Evolutionary conservation across 1,140 invertebrate genomes (phyloP).

Genomic region (Venustaconcha ellipsiformis): DNA sequence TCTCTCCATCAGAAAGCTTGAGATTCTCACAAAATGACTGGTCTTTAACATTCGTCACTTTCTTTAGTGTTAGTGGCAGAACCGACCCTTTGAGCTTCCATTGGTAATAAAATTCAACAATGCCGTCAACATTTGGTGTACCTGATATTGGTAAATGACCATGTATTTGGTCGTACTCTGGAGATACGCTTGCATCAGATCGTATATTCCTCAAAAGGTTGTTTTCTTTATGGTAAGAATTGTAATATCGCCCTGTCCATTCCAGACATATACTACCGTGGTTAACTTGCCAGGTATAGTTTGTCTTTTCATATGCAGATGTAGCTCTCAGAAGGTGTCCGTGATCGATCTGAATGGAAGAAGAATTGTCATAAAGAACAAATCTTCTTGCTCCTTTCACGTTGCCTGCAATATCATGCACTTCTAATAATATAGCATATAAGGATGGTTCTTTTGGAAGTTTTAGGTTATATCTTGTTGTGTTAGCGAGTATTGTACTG

Average conservation of each 20-base stretch:
- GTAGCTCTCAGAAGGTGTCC: neutral
- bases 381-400: conserved; percentile 4
- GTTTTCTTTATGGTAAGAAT: conserved; percentile 14
- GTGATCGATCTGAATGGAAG: neutral
- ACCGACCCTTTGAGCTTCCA: neutral
- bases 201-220: conserved; percentile 27
- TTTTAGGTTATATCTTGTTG: neutral
- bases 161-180: conserved; percentile 39
- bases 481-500: neutral
- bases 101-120: conserved; percentile 21
- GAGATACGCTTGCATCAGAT: conserved; percentile 15
- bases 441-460: neutral
- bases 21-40: conserved; percentile 20
- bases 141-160: conserved; percentile 38
- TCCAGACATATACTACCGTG: conserved; percentile 14
- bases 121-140: conserved; percentile 41
- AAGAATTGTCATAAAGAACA: conserved; percentile 4
- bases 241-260: conserved; percentile 16
- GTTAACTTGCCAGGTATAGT: conserved; percentile 21
- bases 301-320: conserved; percentile 8
- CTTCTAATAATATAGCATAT: conserved; percentile 10
- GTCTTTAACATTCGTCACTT: conserved; percentile 8
- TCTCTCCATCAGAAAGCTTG: conserved; percentile 36
- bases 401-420: conserved; percentile 19
- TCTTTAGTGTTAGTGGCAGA: neutral